Base-by-base conservation (phyloP, 2,888 invertebrate genomes). In the Saturnia japonica region DNA sequence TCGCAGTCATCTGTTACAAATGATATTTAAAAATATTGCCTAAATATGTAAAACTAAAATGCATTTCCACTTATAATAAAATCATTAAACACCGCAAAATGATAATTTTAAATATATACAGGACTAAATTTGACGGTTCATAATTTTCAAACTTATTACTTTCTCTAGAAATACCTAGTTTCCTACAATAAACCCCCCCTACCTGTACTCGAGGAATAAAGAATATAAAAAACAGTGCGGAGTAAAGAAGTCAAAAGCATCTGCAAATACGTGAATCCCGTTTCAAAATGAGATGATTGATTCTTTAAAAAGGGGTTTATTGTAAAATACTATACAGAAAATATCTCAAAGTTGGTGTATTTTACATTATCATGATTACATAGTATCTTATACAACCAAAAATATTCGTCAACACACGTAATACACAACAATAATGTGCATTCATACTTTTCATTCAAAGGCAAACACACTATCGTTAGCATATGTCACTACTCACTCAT, bases 11-110 rank as follows among this genome's bases (percentile, higher is more conserved):
- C 91, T 78, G 79, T 90, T 92, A 93, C 89, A 93, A 89, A 91
- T 90, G 90, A 92, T 88, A 85, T 91, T 91, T 90, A 87, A 91
- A 91, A 91, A 91, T 93, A 93, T 93, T 91, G 89, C 91, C 94
- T 93, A 93, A 88, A 92, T 92, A 91, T 93, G 92, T 87, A 89
- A 88, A 94, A 93, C 93, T 93, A 94, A 93, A 93, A 94, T 93
- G 93, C 93, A 89, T 91, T 91, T 91, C 82, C 90, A 88, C 92
- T 93, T 93, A 92, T 77, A 87, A 86, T 87, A 88, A 88, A 87
- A 84, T 91, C 86, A 88, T 86, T 89, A 88, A 92, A 93, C 90
- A 89, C 91, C 89, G 91, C 89, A 92, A 91, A 88, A 93, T 91
- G 81, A 93, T 91, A 90, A 87, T 82, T 76, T 85, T 88, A 88